Evolutionary conservation across 2,113 vertebrate species (phyloP).

Genomic region (Stigmatopora argus): DNA sequence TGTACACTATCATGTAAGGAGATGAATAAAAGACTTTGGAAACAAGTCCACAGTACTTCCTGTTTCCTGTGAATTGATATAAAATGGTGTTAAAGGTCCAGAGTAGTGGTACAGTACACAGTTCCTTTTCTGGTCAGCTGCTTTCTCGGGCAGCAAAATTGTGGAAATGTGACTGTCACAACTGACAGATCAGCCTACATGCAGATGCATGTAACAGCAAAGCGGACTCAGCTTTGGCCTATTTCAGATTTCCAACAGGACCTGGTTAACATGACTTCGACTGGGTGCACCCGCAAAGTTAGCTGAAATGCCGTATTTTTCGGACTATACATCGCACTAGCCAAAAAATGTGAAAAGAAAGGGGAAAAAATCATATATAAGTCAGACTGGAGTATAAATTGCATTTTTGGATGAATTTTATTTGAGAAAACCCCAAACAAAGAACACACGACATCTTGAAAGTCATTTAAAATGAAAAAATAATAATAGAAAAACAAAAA

Average conservation of each 20-base stretch:
- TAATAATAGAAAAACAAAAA: no score
- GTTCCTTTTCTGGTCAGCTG: conserved; percentile 5
- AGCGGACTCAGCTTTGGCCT: conserved; percentile 11
- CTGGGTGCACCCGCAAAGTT: neutral
- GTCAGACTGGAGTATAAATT: no score
- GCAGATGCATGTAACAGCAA: conserved; percentile 12
- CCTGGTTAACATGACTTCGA: neutral
- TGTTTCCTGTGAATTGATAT: neutral
- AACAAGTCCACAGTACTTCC: neutral
- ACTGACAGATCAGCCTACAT: neutral
- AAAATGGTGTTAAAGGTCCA: neutral
- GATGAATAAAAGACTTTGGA: neutral
- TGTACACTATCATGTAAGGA: neutral
- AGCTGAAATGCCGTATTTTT: neutral
- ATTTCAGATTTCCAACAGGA: conserved; percentile 16
- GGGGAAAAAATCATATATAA: no score
- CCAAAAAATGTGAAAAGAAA: no score
- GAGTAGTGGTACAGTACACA: neutral
- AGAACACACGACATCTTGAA: no score
- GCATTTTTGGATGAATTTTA: no score
- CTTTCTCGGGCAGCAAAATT: conserved; percentile 19
- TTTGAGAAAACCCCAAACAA: no score
- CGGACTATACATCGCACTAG: no score
- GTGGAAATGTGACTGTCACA: conserved; percentile 9
- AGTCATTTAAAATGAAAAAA: no score